These are phyloP conservation scores for Toxotes lorentzi DNA, from an alignment of 2,797 vertebrate genomes.

Conservation along the genomic window DNA sequence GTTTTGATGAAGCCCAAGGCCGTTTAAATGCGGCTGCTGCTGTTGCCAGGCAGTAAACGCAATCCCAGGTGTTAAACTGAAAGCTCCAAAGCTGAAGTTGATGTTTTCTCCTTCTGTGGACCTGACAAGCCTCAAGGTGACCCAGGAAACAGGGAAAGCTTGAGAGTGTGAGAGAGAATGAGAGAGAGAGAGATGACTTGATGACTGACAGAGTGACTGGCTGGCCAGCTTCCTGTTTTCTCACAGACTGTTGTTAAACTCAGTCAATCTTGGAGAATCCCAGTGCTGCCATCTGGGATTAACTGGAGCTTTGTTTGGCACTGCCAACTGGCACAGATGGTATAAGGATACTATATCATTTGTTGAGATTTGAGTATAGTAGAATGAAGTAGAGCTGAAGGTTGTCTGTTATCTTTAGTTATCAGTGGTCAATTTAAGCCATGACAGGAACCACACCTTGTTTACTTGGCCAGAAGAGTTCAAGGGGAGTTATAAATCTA, in stretches of 20 bases:
- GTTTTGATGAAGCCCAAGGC: conserved; percentile 4
- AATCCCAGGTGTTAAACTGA: conserved; percentile 6
- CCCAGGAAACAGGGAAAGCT: not conserved
- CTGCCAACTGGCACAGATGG: conserved; percentile 70
- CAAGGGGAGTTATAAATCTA: not conserved
- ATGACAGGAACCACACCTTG: not conserved
- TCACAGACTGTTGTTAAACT: conserved; percentile 78
- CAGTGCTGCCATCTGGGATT: conserved; percentile 69
- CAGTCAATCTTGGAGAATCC: conserved; percentile 74
- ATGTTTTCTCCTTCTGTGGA: not conserved
- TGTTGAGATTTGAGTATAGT: conserved; percentile 36
- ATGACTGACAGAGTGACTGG: conserved; percentile 47
- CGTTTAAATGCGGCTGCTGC: conserved; percentile 8
- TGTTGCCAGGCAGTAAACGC: conserved; percentile 48
- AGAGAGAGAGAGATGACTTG: conserved; percentile 20
- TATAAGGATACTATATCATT: conserved; percentile 65
- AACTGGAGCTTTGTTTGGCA: conserved; percentile 61
- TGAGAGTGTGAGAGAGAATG: not conserved
- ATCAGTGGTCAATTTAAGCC: conserved; percentile 31
- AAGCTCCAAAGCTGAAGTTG: not conserved
- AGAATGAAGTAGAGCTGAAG: conserved; percentile 24
- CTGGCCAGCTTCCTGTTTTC: conserved; percentile 59
- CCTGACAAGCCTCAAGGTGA: conserved; percentile 23
- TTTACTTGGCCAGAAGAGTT: not conserved
- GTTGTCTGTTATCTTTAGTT: not conserved